Conservation (phyloP, 2,113 vertebrate species). For the Oenanthe oenanthe region DNA sequence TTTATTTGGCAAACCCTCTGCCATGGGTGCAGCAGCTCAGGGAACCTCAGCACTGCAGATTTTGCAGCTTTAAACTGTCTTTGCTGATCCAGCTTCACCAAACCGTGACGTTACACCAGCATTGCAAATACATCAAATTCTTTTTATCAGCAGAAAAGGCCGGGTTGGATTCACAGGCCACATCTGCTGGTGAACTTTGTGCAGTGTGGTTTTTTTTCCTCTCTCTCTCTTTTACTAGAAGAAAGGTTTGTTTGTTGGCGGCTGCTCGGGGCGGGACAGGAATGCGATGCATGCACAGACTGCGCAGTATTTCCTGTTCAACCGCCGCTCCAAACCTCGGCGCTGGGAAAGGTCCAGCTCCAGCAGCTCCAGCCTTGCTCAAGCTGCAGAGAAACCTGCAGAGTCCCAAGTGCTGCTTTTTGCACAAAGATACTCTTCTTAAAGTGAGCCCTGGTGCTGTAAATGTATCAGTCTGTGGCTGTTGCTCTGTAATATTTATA, state of each 20-base stretch:
- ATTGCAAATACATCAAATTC: not conserved
- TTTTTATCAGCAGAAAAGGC: conserved; percentile 10
- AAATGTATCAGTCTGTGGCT: not conserved
- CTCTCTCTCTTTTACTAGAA: conserved; percentile 34
- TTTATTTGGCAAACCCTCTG: not conserved
- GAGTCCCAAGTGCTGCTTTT: not conserved
- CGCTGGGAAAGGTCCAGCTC: conserved; percentile 69
- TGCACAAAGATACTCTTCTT: not conserved
- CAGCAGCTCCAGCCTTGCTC: conserved; percentile 25
- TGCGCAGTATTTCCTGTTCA: conserved; percentile 76
- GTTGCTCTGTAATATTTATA: not conserved
- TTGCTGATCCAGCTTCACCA: not conserved
- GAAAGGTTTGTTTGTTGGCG: conserved; percentile 74
- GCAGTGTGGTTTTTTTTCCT: not conserved
- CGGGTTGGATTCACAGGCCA: not conserved
- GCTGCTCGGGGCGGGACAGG: conserved; percentile 71
- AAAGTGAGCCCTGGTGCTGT: not conserved
- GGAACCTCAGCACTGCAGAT: not conserved
- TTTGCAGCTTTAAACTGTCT: not conserved
- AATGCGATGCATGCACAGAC: conserved; percentile 76
- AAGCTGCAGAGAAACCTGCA: not conserved
- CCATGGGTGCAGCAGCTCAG: not conserved
- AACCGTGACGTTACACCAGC: not conserved
- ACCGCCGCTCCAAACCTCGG: conserved; percentile 78
- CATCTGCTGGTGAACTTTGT: conserved; percentile 66